Conservation (phyloP, 1,140 invertebrate species). For the Pseudomyrmex pallidus region DNA sequence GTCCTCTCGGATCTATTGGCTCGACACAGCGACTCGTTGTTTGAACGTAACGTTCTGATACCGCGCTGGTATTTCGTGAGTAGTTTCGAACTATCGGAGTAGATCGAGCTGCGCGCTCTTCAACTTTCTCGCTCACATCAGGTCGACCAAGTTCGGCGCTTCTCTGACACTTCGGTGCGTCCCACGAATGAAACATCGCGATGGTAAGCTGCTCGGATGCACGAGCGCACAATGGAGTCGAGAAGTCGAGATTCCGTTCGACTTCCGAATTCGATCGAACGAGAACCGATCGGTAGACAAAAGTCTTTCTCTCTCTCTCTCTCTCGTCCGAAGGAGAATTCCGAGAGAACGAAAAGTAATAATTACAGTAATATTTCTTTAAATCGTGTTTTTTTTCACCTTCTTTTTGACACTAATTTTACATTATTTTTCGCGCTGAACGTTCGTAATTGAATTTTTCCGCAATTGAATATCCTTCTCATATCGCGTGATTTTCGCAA, state of each 20-base stretch:
- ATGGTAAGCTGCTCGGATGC: conserved; percentile 8
- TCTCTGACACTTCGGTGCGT: conserved; percentile 41
- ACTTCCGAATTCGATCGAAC: background rate
- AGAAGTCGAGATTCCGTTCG: no score
- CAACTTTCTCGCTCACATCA: conserved; percentile 39
- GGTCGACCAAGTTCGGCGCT: conserved; percentile 35
- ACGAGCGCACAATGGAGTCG: background rate
- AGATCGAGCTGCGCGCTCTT: conserved; percentile 33
- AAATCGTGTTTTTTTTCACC: no score
- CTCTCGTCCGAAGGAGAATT: background rate
- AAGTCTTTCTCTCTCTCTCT: no score
- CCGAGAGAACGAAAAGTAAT: background rate
- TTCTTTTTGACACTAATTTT: background rate
- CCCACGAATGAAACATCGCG: conserved; percentile 31
- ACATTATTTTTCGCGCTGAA: background rate
- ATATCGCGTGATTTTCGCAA: conserved; percentile 1
- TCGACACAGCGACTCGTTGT: conserved; percentile 20
- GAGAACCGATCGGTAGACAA: background rate
- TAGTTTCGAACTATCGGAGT: conserved; percentile 54
- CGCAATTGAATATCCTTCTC: background rate
- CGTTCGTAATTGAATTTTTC: background rate
- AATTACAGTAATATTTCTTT: background rate
- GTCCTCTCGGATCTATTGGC: conserved; percentile 18
- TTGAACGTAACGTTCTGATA: conserved; percentile 53
- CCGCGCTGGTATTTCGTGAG: conserved; percentile 22